A percentile compares a stretch with the other conserved stretches of the same genome.
phyloP scores from a whole-genome alignment of 1,140 invertebrate species.

The Parapsyche elsis region DNA sequence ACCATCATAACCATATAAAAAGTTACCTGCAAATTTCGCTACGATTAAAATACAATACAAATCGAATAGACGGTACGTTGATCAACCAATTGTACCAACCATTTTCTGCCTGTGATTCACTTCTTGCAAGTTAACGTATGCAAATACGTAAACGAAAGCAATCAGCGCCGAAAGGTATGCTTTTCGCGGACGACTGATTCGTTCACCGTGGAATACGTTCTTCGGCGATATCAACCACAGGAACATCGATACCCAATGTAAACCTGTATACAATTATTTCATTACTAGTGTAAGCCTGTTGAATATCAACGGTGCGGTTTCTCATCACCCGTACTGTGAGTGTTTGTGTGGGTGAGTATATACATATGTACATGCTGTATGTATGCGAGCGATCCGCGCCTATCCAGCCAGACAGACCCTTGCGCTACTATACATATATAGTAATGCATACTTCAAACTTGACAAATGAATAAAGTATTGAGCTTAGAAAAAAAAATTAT shows the following conservation, averaged over 20 bases:
- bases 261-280: constrained; percentile 68
- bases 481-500: no score
- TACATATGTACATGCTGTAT: background rate
- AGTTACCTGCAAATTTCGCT: constrained; percentile 68
- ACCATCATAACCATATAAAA: constrained; percentile 94
- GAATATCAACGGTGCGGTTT: no score
- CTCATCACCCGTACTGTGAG: no score
- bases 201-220: constrained; percentile 85
- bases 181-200: constrained; percentile 74
- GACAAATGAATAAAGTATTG: no score
- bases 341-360: no score
- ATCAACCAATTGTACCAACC: constrained; percentile 61
- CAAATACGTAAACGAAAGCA: constrained; percentile 89
- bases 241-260: constrained; percentile 88
- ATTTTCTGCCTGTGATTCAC: constrained; percentile 83
- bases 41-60: constrained; percentile 43
- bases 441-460: no score
- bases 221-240: constrained; percentile 87
- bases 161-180: constrained; percentile 78
- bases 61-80: constrained; percentile 18
- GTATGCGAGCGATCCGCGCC: no score
- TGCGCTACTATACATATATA: no score
- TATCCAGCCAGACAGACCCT: no score
- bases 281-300: background rate
- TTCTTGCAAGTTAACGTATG: constrained; percentile 90